A percentile compares a stretch with the other conserved stretches of the same genome.
Conservation (phyloP, 2,797 vertebrate species). For the Emys orbicularis region DNA sequence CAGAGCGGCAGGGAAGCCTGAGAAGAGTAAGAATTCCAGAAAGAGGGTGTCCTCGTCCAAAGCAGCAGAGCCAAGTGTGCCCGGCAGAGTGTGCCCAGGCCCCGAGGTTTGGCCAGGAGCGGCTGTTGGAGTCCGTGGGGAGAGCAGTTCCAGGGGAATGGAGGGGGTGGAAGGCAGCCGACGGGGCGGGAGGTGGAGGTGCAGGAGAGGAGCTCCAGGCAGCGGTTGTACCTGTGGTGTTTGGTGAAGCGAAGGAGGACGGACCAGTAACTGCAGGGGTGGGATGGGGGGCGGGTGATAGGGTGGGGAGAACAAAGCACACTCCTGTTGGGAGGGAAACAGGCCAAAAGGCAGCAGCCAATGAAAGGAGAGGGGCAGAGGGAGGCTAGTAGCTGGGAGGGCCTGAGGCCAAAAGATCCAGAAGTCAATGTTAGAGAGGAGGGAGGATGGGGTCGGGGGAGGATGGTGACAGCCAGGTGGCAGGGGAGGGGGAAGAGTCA, state of each 20-base stretch:
- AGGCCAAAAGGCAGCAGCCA: not conserved
- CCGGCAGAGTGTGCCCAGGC: too few relatives aligned
- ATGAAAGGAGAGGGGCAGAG: too few relatives aligned
- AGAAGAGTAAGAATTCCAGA: not conserved
- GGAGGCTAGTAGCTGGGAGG: not conserved
- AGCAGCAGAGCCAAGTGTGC: too few relatives aligned
- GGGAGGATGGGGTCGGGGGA: not conserved
- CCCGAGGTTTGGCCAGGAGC: too few relatives aligned
- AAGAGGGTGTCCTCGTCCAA: not conserved
- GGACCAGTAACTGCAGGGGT: not conserved
- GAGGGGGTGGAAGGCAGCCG: not conserved
- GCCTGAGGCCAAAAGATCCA: too few relatives aligned
- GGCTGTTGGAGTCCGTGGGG: too few relatives aligned
- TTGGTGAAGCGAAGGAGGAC: not conserved
- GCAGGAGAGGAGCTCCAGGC: not conserved
- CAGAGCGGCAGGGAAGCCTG: not conserved
- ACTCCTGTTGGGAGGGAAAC: not conserved
- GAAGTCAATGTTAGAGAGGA: not conserved
- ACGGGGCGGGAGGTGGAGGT: too few relatives aligned
- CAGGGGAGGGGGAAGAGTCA: too few relatives aligned
- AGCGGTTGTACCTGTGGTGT: not conserved
- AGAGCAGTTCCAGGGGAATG: not conserved
- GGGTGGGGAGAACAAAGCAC: not conserved
- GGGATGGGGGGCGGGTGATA: too few relatives aligned
- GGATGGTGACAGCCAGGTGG: too few relatives aligned